phyloP scores from a whole-genome alignment of 2,888 invertebrate species.

The Agrochola lychnidis region DNA sequence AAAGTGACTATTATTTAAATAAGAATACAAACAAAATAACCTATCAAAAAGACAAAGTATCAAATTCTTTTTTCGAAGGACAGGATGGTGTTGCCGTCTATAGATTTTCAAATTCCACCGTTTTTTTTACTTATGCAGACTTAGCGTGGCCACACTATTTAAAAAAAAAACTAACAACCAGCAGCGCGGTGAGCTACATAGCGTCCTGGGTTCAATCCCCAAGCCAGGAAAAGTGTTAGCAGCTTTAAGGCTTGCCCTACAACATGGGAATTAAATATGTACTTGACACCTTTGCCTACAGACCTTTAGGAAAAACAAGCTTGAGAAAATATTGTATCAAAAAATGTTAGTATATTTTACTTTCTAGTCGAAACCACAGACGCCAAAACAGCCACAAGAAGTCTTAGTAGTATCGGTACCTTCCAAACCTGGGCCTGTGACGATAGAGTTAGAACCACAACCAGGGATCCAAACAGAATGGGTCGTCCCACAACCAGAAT shows the following conservation, averaged over 20 bases:
- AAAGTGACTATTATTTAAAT: too few species aligned
- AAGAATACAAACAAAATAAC: too few species aligned
- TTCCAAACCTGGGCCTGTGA: neutral
- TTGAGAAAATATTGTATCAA: neutral
- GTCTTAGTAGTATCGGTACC: neutral
- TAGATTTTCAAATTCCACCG: too few species aligned
- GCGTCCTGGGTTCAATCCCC: neutral
- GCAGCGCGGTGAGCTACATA: neutral
- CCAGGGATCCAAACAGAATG: neutral
- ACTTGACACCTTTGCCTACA: neutral
- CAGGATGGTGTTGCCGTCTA: too few species aligned
- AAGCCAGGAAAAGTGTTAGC: neutral
- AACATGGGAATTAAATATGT: neutral
- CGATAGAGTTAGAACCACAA: neutral
- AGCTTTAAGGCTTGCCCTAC: neutral
- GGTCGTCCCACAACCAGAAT: constrained; percentile 5
- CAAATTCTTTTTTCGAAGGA: too few species aligned
- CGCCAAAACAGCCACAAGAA: constrained; percentile 21
- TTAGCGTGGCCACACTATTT: too few species aligned
- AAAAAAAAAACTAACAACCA: too few species aligned
- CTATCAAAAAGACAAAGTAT: too few species aligned
- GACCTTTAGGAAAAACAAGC: neutral
- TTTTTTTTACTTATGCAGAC: too few species aligned
- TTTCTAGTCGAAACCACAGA: constrained; percentile 21
- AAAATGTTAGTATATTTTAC: neutral